Evolutionary conservation across 1,140 invertebrate species (phyloP).

Genomic region (Megalopta genalis): DNA sequence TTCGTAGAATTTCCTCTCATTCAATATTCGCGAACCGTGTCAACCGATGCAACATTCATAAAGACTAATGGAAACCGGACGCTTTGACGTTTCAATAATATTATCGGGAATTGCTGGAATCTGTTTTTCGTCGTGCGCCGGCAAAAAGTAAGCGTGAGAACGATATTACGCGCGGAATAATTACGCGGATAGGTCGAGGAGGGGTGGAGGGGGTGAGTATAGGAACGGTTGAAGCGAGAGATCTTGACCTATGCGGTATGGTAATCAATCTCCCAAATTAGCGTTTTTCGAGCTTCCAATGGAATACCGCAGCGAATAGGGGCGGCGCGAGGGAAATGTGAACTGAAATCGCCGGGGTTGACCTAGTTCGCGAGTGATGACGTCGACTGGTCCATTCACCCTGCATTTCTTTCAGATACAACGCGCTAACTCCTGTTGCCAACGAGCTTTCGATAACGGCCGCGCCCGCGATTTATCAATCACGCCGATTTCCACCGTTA

Average conservation of each 20-base stretch:
- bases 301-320: constrained; percentile 33
- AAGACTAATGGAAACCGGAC: no score
- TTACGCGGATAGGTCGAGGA: not conserved
- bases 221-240: not conserved
- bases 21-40: not conserved
- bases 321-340: constrained; percentile 29
- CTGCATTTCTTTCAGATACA: constrained; percentile 61
- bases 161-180: not conserved
- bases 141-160: not conserved
- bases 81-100: no score
- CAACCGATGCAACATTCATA: no score
- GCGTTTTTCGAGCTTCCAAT: constrained; percentile 53
- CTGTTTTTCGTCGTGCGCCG: no score
- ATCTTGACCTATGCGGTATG: constrained; percentile 43
- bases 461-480: not conserved
- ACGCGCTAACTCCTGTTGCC: constrained; percentile 18
- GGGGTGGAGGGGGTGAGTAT: not conserved
- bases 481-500: not conserved
- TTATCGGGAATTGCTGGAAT: no score
- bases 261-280: constrained; percentile 16
- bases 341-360: constrained; percentile 51
- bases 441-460: constrained; percentile 13
- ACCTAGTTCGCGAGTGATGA: constrained; percentile 66
- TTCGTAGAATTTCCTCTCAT: not conserved
- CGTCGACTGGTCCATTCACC: constrained; percentile 70